Evolutionary conservation across 1,140 invertebrate species (phyloP), one percentile per base, ranked within the genome.

Genomic region (Choristoneura fumiferana): DNA sequence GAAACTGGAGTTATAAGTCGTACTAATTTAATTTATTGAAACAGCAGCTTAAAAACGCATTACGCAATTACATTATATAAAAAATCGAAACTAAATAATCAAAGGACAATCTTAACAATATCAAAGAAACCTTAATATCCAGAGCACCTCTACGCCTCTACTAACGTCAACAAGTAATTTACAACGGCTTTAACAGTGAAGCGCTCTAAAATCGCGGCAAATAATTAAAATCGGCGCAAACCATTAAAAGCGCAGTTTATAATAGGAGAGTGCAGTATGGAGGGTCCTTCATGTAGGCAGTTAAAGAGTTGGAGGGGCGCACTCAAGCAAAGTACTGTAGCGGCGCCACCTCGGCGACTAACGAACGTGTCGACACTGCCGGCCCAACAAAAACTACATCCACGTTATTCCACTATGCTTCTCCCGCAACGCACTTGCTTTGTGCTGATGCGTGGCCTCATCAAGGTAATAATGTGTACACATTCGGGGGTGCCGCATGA

Each of bases 221-320:
- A 82, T 86, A 82, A 88, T 88, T 88, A 86, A 88, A 88, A 88
- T 84, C 78, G 76, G 73, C 77, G 78, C 78, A 78, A 82, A 78
- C 83, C 80, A 88, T 88, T 88, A 86, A 88, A 88, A 88, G 85
- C 82, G 83, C 85, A 88, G 81, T 86, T 85, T 88, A 86, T 86
- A 86, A 86, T 86, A 82, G 81, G 83, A 84, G 83, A 87, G 83
- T 83, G 82, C 79, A 81, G 69, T 57, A 78, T 85, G 64, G 67
- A 88, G 85, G 72, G 78, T 85, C 76, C 85, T 88, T 81, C 85
- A 84, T 88, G 83, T 88, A 88, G 85, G 85, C 83, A 88, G 85
- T 88, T 88, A 88, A 86, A 88, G 85, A 86, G 85, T 88, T 86
- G 85, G 82, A 86, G 80, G 76, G 78, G 83, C 77, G 76, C 82